Conservation (phyloP, 1,140 invertebrate species). For the Drosophila sucinea region DNA sequence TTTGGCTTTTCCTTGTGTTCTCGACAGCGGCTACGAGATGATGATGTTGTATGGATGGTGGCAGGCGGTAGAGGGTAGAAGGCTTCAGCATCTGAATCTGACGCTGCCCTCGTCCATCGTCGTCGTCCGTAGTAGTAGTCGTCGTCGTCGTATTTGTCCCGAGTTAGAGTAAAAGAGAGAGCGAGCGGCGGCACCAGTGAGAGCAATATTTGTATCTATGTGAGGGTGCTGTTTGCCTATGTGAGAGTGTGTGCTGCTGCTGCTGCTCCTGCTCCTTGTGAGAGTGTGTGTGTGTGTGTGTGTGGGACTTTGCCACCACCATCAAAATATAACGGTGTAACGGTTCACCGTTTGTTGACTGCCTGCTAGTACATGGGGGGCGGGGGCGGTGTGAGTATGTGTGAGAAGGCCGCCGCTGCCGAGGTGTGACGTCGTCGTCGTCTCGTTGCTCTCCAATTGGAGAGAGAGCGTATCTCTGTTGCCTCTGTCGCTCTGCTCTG, state of each 20-base stretch:
- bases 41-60: not conserved
- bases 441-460: slow-evolving; percentile 64
- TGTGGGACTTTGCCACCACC: slow-evolving; percentile 61
- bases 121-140: slow-evolving; percentile 21
- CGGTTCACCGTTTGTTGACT: slow-evolving; percentile 63
- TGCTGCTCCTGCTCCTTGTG: slow-evolving; percentile 3
- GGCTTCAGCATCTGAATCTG: slow-evolving; percentile 29
- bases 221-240: slow-evolving; percentile 25
- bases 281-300: slow-evolving; percentile 28
- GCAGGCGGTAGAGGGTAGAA: slow-evolving; percentile 23
- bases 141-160: slow-evolving; percentile 33
- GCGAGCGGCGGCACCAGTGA: slow-evolving; percentile 14
- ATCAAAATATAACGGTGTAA: slow-evolving; percentile 73
- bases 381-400: slow-evolving; percentile 10
- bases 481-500: not conserved
- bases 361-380: slow-evolving; percentile 40
- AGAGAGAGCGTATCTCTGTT: slow-evolving; percentile 38
- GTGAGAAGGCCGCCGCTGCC: slow-evolving; percentile 38
- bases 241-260: slow-evolving; percentile 21
- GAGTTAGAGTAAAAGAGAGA: slow-evolving; percentile 31
- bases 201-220: slow-evolving; percentile 39
- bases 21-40: not conserved
- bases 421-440: slow-evolving; percentile 52
- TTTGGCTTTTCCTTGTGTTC: slow-evolving; percentile 31
- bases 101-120: slow-evolving; percentile 36